Evolutionary conservation across 2,797 vertebrate species (phyloP), one percentile per base, ranked within the genome.

Genomic region (Harpagifer antarcticus): DNA sequence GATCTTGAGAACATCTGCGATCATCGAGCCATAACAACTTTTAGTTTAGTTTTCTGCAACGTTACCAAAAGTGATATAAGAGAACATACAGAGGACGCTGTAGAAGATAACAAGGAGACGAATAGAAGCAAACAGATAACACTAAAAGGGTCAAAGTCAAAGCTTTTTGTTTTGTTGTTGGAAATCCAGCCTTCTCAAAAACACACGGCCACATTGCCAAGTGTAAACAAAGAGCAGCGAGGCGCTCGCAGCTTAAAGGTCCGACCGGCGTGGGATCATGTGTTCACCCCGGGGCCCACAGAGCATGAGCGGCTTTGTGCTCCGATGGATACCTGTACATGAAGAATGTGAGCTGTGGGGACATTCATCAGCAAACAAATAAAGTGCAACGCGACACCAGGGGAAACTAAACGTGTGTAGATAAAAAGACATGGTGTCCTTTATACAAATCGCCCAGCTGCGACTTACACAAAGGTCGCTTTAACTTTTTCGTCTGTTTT

Each of bases 241-340:
- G 75, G 73, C 40, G 56, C 42, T 55, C 62, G 1, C 55, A 53
- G 66, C 70, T 81, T 64, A 49, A 76, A 61, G 67, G 33, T 78
- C 55, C 74, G 70, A 80, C 76, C 82, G 52, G 2, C 37, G 42
- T 27, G 10, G 79, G 85, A 89, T 91, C 86, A 27, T 63, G 79
- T 90, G 83, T 86, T 82, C 1, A 69, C 77, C 86, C 76, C 58
- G 0, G 63, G 76, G 85, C 67, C 65, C 53, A 54, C 55, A 3
- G 77, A 2, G 77, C 86, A 82, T 49, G 77, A 58, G 61, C 48
- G 14, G 73, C 83, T 76, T 85, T 87, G 83, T 90, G 83, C 78
- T 81, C 74, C 14, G 54, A 83, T 13, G 55, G 83, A 88, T 79
- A 89, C 89, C 88, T 87, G 80, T 1, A 27, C 15, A 68, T 50